Evolutionary conservation across 2,888 invertebrate species (phyloP), one percentile per base, ranked within the genome.

Genomic region (Eupsilia transversa): DNA sequence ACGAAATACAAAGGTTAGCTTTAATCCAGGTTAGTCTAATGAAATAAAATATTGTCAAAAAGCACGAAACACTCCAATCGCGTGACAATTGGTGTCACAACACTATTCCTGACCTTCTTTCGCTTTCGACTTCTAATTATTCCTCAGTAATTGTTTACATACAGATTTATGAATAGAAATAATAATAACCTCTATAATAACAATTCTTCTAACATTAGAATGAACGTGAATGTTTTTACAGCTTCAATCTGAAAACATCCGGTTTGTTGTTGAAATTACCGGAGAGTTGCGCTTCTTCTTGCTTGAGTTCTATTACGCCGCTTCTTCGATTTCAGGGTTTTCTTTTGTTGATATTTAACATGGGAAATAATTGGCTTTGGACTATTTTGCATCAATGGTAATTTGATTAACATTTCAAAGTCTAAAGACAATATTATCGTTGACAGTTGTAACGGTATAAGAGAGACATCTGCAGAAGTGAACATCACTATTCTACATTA

Each of bases 211-310:
- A 66, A 67, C 43, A 61, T 80, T 66, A 66, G 41, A 74, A 35
- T 52, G 14, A n/a, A 14, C 46, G 33, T 43, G 23, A 61, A 66
- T 74, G 41, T 74, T 54, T 30, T 27, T 43, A 46, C 43, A 33
- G 43, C 33, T 52, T 14, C 20, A 27, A 30, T n/a, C 5, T 23
- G 30, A 63, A 49, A 78, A 78, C 80, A 78, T 78, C 74, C 80
- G 63, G 35, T 67, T 38, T 63, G 4, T 38, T 64, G 41, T 35
- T 20, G 38, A 41, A 23, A 63, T 79, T 30, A 35, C 12, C 5
- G 9, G 9, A 10, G 41, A 60, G 41, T n/a, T n/a, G n/a, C n/a
- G n/a, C n/a, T n/a, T n/a, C n/a, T n/a, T n/a, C n/a, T n/a, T n/a
- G n/a, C n/a, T n/a, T n/a, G n/a, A 60, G 43, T 52, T 77, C n/a